A percentile compares a stretch with the other conserved stretches of the same genome.
These are phyloP conservation scores for Menidia beryllina DNA, from an alignment of 2,113 vertebrate genomes.

Conservation along the genomic window DNA sequence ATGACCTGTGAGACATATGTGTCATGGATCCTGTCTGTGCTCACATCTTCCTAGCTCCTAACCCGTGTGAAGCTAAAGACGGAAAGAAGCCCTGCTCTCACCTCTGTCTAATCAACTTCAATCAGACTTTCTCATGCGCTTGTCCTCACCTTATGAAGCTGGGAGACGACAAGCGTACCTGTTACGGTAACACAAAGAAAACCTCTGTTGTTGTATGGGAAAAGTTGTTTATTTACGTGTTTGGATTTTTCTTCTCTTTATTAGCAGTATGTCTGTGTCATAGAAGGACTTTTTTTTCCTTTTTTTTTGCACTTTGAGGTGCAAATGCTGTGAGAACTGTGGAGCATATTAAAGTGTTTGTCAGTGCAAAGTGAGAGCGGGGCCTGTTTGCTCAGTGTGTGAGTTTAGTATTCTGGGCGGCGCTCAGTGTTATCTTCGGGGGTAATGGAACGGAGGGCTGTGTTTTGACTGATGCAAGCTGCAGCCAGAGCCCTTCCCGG, in stretches of 20 bases:
- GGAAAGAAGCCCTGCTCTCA: constrained; percentile 94
- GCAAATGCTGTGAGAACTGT: constrained; percentile 48
- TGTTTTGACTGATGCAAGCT: constrained; percentile 60
- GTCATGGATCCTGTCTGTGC: not conserved
- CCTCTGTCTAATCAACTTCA: constrained; percentile 96
- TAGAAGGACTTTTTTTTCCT: no score
- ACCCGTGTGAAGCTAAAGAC: constrained; percentile 91
- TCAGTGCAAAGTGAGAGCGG: constrained; percentile 32
- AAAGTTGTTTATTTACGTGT: constrained; percentile 17
- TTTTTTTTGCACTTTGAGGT: constrained; percentile 27
- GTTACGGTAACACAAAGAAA: constrained; percentile 84
- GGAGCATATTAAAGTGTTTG: constrained; percentile 47
- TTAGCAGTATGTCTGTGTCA: not conserved
- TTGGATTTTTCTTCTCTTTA: not conserved
- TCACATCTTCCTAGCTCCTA: constrained; percentile 83
- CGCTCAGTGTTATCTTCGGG: constrained; percentile 71
- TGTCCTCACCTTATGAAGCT: constrained; percentile 98
- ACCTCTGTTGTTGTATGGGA: constrained; percentile 1
- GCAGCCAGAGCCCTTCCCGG: constrained; percentile 46
- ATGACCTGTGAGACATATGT: not conserved
- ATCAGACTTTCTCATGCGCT: constrained; percentile 91
- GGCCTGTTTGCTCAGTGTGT: constrained; percentile 49
- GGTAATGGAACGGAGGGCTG: constrained; percentile 68
- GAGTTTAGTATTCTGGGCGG: constrained; percentile 73
- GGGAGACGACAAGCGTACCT: constrained; percentile 89